Base-by-base conservation (phyloP, 2,797 vertebrate species). In the Chelmon rostratus region DNA sequence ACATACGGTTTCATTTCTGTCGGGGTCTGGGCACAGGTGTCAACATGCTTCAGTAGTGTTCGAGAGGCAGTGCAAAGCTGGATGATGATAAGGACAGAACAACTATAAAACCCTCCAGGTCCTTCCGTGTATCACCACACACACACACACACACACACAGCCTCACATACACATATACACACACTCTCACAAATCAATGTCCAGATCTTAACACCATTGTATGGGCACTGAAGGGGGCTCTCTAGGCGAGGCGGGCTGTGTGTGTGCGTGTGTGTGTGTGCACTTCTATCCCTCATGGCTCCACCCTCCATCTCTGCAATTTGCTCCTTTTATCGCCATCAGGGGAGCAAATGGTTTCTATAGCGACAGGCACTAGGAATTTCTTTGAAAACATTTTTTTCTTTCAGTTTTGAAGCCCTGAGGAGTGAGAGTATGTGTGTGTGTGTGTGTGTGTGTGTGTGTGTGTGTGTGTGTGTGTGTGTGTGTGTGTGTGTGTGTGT, bases 321-420 rank as follows among this genome's bases (percentile, higher is more conserved):
- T 93, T 93, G 90, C 87, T 91, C 84, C 84, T 90, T 91, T 93
- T 92, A 93, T 94, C 61, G 13, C 82, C 83, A 89, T 91, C 88
- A 88, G 68, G 87, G 84, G 86, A 91, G 82, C 77, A 87, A 92
- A 90, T 93, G 89, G 93, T 95, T 95, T 92, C 94, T 93, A 94
- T 95, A 90, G 92, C 84, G 84, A 95, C 93, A 53, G 85, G 86
- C 74, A 74, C 78, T 54, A 68, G 67, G 80, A 85, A 82, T 83
- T 83, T 88, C 79, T 89, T 69, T 38, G 49, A 79, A 86, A 83
- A 81, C 54, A 77, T 57, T 69, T 76, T 82, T 76, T 68, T 59
- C 25, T 64, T 54, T 70, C 15, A 44, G 59, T 88, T 78, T 81
- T 53, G 44, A 88, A 86, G 52, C 81, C 75, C 57, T 23, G 18